Percentiles rank a stretch among this genome's conserved stretches.
phyloP scores from a whole-genome alignment of 2,888 invertebrate genomes.

The Nymphalis c-album region DNA sequence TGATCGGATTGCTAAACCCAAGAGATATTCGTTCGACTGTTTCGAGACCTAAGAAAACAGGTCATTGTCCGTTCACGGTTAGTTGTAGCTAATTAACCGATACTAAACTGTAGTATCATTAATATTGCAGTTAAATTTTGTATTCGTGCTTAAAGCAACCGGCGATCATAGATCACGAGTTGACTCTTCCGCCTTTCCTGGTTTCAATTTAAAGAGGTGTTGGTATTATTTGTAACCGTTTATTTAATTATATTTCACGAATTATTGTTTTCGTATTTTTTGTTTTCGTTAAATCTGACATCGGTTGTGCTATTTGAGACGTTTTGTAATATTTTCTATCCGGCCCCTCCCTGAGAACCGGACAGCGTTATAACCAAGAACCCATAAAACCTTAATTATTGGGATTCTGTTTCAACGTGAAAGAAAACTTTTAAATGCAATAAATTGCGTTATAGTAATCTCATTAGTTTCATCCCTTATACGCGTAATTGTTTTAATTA shows the following conservation, averaged over 20 bases:
- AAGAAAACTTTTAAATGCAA: constrained; percentile 23
- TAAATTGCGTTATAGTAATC: constrained; percentile 5
- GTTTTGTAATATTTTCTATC: constrained; percentile 44
- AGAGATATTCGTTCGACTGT: constrained; percentile 15
- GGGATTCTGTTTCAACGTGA: constrained; percentile 1
- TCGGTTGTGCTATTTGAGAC: too few species aligned
- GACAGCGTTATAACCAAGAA: constrained; percentile 19
- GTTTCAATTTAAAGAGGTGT: too few species aligned
- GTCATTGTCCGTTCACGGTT: constrained; percentile 64
- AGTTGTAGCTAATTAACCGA: constrained; percentile 55
- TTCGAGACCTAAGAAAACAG: constrained; percentile 46
- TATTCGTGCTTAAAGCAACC: constrained; percentile 58
- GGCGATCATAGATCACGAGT: constrained; percentile 63
- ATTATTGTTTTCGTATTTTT: too few species aligned
- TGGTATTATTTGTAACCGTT: too few species aligned
- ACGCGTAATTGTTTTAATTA: neutral
- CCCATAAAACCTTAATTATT: constrained; percentile 9
- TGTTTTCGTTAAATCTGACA: too few species aligned
- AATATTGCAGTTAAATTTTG: constrained; percentile 48
- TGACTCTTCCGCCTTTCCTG: constrained; percentile 25
- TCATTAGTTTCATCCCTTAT: neutral
- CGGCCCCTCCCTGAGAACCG: constrained; percentile 60
- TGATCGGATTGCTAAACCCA: constrained; percentile 56
- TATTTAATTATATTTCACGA: too few species aligned
- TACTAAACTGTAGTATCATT: constrained; percentile 57